A percentile compares a stretch with the other conserved stretches of the same genome.
Evolutionary conservation across 1,140 invertebrate species (phyloP).

Genomic region (Pachyrhynchus sulphureomaculatus): DNA sequence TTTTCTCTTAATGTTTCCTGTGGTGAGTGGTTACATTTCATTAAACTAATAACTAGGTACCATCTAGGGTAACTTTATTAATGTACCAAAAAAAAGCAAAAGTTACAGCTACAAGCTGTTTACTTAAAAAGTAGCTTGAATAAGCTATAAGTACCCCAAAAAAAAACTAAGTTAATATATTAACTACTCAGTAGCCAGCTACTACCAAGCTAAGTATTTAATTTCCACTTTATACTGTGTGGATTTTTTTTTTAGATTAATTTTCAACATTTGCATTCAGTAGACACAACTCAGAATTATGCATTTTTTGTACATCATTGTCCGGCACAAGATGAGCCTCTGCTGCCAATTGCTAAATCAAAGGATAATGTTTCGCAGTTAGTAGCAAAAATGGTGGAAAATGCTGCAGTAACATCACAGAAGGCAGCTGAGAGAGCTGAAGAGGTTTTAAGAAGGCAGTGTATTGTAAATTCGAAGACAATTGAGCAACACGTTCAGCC

Average conservation of each 20-base stretch:
- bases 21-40: too few species aligned
- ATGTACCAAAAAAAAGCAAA: too few species aligned
- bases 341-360: conserved; percentile 32
- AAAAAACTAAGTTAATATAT: too few species aligned
- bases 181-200: too few species aligned
- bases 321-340: conserved; percentile 41
- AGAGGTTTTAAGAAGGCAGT: conserved; percentile 13
- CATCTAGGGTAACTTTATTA: too few species aligned
- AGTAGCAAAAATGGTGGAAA: conserved; percentile 44
- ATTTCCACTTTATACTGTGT: too few species aligned
- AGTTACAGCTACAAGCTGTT: too few species aligned
- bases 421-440: conserved; percentile 31
- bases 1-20: too few species aligned
- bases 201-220: too few species aligned
- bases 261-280: conserved; percentile 47
- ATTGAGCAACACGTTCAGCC: not conserved
- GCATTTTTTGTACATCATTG: conserved; percentile 48
- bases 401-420: conserved; percentile 35
- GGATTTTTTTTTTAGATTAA: conserved; percentile 43
- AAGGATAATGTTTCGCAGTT: conserved; percentile 42
- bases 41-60: too few species aligned
- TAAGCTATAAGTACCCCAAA: too few species aligned
- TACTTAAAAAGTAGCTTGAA: too few species aligned
- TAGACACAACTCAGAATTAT: conserved; percentile 37
- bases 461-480: not conserved